Evolutionary conservation across 2,888 invertebrate species (phyloP).

Genomic region (Netelia virgata): DNA sequence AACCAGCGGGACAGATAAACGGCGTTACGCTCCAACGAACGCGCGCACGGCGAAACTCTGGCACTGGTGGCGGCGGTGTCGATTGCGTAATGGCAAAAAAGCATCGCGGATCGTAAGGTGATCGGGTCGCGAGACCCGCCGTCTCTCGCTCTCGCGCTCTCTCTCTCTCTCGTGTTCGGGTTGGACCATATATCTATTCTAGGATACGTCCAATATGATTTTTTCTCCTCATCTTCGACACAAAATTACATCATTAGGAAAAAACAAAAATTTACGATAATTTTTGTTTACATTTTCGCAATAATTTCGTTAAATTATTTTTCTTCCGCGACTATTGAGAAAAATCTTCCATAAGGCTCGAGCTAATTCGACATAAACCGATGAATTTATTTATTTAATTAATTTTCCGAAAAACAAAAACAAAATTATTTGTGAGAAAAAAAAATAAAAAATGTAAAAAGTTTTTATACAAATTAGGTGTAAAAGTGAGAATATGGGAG

Average conservation of each 20-base stretch:
- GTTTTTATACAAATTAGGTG: no score
- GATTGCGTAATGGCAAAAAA: slow-evolving; percentile 68
- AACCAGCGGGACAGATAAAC: slow-evolving; percentile 54
- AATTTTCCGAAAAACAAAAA: no score
- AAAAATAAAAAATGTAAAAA: no score
- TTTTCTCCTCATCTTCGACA: slow-evolving; percentile 21
- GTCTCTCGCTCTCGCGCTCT: slow-evolving; percentile 23
- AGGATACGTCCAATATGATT: slow-evolving; percentile 10
- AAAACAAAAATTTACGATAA: slow-evolving; percentile 8
- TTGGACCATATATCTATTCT: slow-evolving; percentile 51
- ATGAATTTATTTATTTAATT: no score
- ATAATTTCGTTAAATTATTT: no score
- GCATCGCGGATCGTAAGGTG: slow-evolving; percentile 65
- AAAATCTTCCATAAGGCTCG: background rate
- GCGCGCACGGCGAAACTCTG: slow-evolving; percentile 19
- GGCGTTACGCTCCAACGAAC: slow-evolving; percentile 63
- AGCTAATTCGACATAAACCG: no score
- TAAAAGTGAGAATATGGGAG: no score
- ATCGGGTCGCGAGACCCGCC: slow-evolving; percentile 68
- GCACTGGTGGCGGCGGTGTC: slow-evolving; percentile 45
- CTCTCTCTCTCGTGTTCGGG: slow-evolving; percentile 19
- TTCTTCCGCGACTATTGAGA: background rate
- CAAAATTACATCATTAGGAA: slow-evolving; percentile 10
- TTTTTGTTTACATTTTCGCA: no score
- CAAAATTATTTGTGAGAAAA: no score